Evolutionary conservation across 2,888 invertebrate species (phyloP).

Genomic region (Lottia scabra): DNA sequence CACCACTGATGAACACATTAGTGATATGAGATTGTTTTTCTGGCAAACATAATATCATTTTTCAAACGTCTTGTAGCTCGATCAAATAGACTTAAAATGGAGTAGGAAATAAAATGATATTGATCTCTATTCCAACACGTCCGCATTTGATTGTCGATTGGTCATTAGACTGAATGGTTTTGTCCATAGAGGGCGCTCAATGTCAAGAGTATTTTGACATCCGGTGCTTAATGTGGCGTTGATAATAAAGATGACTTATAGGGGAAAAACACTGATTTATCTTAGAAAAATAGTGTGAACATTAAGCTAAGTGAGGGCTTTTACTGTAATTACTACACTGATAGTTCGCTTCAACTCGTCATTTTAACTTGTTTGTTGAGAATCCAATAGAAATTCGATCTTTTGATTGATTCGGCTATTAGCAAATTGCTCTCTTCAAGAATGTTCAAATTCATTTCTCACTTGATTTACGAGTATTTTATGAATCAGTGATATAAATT

Average conservation of each 20-base stretch:
- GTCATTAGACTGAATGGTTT: conserved; percentile 4
- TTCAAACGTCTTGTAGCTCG: not conserved
- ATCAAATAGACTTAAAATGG: not conserved
- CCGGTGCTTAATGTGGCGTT: conserved; percentile 5
- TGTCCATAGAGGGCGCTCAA: conserved; percentile 5
- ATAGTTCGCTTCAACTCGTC: not conserved
- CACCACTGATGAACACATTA: conserved; percentile 1
- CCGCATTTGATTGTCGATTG: conserved; percentile 2
- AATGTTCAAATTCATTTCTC: not conserved
- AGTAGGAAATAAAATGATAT: conserved; percentile 4
- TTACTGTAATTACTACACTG: conserved; percentile 4
- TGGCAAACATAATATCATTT: conserved; percentile 1
- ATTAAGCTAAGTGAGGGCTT: conserved; percentile 6
- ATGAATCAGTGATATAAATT: not conserved
- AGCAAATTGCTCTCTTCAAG: conserved; percentile 3
- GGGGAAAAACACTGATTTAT: conserved; percentile 5
- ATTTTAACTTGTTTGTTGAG: conserved; percentile 4
- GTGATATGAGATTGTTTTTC: conserved; percentile 4
- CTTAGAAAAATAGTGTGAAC: conserved; percentile 3
- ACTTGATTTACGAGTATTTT: not conserved
- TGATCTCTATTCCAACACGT: conserved; percentile 2
- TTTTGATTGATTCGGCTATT: conserved; percentile 3
- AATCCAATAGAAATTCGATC: conserved; percentile 4
- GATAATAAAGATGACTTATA: conserved; percentile 4
- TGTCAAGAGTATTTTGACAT: conserved; percentile 1